These are phyloP conservation scores for Cercopithecus petaurista DNA, from an alignment of 2,797 vertebrate species.

Conservation along the genomic window DNA sequence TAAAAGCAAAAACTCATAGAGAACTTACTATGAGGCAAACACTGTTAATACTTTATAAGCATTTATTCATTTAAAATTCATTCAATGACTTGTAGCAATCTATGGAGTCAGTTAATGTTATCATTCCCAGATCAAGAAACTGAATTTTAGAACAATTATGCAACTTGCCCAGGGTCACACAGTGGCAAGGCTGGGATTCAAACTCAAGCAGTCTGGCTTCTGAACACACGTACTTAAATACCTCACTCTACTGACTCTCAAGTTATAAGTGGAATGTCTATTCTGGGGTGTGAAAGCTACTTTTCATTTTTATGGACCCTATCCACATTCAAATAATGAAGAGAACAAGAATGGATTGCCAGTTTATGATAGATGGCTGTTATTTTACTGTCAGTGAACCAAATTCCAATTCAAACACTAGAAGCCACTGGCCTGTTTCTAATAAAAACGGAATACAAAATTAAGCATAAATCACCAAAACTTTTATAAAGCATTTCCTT, in stretches of 20 bases:
- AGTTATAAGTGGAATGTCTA: slow-evolving; percentile 32
- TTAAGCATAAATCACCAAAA: slow-evolving; percentile 63
- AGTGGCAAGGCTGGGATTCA: neutral
- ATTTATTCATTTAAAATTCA: neutral
- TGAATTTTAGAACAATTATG: neutral
- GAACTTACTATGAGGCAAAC: neutral
- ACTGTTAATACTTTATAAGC: neutral
- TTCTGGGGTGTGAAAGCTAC: slow-evolving; percentile 42
- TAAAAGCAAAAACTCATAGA: neutral
- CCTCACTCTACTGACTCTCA: neutral
- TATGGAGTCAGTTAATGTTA: neutral
- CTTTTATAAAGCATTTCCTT: slow-evolving; percentile 40
- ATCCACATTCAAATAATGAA: slow-evolving; percentile 54
- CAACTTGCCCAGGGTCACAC: neutral
- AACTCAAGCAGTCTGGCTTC: neutral
- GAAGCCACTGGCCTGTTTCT: slow-evolving; percentile 63
- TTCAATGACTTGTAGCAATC: neutral
- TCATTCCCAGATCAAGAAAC: neutral
- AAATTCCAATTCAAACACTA: slow-evolving; percentile 64
- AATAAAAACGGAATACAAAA: slow-evolving; percentile 65
- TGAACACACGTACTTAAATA: neutral
- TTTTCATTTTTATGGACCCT: slow-evolving; percentile 54
- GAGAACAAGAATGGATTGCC: slow-evolving; percentile 56
- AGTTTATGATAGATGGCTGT: slow-evolving; percentile 60
- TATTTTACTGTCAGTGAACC: slow-evolving; percentile 58